Conservation (phyloP, 1,140 invertebrate species). For the Paramacrobiotus metropolitanus region DNA sequence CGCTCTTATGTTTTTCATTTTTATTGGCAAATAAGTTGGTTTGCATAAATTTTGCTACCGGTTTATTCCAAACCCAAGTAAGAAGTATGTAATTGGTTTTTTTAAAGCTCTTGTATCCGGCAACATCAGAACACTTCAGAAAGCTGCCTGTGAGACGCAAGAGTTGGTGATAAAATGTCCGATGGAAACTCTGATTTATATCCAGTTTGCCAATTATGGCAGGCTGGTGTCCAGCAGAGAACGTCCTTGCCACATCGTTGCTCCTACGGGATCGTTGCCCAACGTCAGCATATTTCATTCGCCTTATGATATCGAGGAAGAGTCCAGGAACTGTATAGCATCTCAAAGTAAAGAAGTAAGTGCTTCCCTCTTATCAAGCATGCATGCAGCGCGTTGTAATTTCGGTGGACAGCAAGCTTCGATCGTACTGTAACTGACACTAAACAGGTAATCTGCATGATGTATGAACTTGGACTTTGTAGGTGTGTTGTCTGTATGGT, state of each 20-base stretch:
- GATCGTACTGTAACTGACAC: neutral
- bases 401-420: neutral
- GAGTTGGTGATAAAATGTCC: neutral
- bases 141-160: neutral
- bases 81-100: neutral
- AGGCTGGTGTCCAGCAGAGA: neutral
- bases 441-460: neutral
- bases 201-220: neutral
- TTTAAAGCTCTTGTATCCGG: neutral
- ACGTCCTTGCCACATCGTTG: neutral
- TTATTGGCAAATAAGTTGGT: no score
- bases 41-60: neutral
- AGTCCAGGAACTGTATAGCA: neutral
- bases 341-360: neutral
- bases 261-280: neutral
- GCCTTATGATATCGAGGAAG: neutral
- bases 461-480: neutral
- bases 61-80: neutral
- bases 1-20: no score
- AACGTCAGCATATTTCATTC: neutral
- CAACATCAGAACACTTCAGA: neutral
- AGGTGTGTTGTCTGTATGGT: no score
- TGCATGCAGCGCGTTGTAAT: neutral
- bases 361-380: neutral
- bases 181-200: neutral